These are phyloP conservation scores for Gyrodactylus salaris DNA, from an alignment of 1,140 invertebrate species.

Conservation along the genomic window DNA sequence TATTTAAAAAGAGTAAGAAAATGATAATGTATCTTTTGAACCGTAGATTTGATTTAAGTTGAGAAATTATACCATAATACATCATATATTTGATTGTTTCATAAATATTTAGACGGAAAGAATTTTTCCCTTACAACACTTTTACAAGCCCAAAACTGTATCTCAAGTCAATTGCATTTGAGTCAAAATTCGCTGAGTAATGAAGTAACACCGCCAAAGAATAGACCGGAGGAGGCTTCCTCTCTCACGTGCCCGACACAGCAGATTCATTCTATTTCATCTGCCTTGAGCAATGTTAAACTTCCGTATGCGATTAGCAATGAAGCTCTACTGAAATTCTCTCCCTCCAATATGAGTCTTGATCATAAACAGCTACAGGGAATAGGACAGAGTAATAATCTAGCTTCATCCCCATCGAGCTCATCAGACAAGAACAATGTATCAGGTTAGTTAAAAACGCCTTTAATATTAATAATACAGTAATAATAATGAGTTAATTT, in stretches of 20 bases:
- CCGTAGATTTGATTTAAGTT: too few relatives aligned
- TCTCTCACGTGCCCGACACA: too few relatives aligned
- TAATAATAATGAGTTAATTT: background rate
- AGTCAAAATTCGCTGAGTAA: too few relatives aligned
- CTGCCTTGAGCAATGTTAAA: background rate
- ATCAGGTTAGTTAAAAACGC: background rate
- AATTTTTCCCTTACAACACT: background rate
- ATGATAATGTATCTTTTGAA: too few relatives aligned
- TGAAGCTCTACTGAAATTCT: background rate
- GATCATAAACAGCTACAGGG: too few relatives aligned
- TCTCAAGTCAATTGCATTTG: background rate
- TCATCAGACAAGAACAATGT: background rate
- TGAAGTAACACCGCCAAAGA: too few relatives aligned
- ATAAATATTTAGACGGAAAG: background rate
- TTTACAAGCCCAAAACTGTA: background rate
- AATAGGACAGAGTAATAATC: too few relatives aligned
- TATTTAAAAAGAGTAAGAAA: background rate
- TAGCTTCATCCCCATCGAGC: background rate
- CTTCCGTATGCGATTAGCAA: background rate
- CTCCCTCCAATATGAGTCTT: background rate
- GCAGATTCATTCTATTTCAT: too few relatives aligned
- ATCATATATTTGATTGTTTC: background rate
- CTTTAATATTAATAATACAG: background rate
- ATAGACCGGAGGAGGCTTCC: too few relatives aligned
- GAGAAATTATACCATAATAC: background rate